Evolutionary conservation across 2,888 invertebrate species (phyloP).

Genomic region (Cheilosia vulpina): DNA sequence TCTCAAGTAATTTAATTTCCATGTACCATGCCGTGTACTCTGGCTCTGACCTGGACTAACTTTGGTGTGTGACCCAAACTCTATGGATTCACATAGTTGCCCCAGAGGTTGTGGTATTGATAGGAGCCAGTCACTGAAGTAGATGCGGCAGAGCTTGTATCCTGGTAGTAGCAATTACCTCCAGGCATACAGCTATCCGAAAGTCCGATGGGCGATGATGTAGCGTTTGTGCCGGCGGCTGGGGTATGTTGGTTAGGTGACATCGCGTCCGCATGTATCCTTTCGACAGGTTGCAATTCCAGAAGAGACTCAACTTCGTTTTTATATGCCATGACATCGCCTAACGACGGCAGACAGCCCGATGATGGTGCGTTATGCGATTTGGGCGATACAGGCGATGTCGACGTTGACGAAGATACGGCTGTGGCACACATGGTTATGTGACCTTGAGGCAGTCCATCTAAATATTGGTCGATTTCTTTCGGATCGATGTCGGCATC

Average conservation of each 20-base stretch:
- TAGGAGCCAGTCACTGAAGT: slow-evolving; percentile 76
- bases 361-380: slow-evolving; percentile 36
- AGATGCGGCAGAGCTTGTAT: slow-evolving; percentile 69
- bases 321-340: slow-evolving; percentile 60
- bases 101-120: slow-evolving; percentile 80
- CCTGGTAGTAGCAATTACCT: slow-evolving; percentile 66
- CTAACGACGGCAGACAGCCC: slow-evolving; percentile 49
- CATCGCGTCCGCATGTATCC: slow-evolving; percentile 55
- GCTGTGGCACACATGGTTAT: slow-evolving; percentile 68
- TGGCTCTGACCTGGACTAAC: background rate
- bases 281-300: slow-evolving; percentile 77
- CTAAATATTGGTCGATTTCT: slow-evolving; percentile 84
- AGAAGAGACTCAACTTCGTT: slow-evolving; percentile 77
- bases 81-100: slow-evolving; percentile 81
- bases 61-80: slow-evolving; percentile 7
- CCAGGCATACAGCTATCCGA: slow-evolving; percentile 50
- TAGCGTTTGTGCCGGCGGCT: slow-evolving; percentile 10
- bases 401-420: slow-evolving; percentile 64
- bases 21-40: background rate
- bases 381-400: slow-evolving; percentile 48
- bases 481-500: slow-evolving; percentile 81
- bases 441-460: slow-evolving; percentile 81
- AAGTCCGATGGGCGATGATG: slow-evolving; percentile 36
- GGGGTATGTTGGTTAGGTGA: slow-evolving; percentile 44
- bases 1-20: slow-evolving; percentile 51